Conservation (phyloP, 1,140 invertebrate genomes). For the Branchinecta lindahli region DNA sequence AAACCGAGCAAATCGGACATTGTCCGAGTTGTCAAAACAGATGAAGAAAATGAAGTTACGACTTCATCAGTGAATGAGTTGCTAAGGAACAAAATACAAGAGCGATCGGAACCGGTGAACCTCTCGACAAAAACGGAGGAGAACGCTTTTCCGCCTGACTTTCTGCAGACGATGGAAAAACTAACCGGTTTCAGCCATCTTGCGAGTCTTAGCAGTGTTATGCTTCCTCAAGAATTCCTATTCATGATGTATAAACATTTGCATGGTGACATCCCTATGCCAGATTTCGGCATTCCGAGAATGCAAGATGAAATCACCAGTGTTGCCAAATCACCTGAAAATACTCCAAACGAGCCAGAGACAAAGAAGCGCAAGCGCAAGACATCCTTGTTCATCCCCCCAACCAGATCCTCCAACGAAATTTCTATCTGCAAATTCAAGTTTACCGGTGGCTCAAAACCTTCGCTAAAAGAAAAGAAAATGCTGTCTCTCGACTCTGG, state of each 20-base stretch:
- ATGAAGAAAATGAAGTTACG: neutral
- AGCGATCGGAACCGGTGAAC: neutral
- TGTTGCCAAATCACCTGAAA: neutral
- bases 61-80: neutral
- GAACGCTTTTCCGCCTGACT: neutral
- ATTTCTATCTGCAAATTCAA: conserved; percentile 84
- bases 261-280: neutral
- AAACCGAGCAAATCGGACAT: neutral
- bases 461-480: conserved; percentile 72
- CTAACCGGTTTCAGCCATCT: neutral
- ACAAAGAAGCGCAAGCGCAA: neutral
- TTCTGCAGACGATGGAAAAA: neutral
- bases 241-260: neutral
- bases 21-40: neutral
- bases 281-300: too few relatives aligned
- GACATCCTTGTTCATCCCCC: neutral
- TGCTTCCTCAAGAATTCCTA: neutral
- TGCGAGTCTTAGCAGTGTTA: neutral
- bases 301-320: neutral
- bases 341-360: neutral
- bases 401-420: conserved; percentile 22
- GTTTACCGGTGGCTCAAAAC: conserved; percentile 72
- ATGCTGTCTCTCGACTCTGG: conserved; percentile 71
- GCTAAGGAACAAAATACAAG: neutral
- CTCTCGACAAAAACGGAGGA: neutral